phyloP scores from a whole-genome alignment of 2,888 invertebrate species.

The Polydrusus pterygomalis region DNA sequence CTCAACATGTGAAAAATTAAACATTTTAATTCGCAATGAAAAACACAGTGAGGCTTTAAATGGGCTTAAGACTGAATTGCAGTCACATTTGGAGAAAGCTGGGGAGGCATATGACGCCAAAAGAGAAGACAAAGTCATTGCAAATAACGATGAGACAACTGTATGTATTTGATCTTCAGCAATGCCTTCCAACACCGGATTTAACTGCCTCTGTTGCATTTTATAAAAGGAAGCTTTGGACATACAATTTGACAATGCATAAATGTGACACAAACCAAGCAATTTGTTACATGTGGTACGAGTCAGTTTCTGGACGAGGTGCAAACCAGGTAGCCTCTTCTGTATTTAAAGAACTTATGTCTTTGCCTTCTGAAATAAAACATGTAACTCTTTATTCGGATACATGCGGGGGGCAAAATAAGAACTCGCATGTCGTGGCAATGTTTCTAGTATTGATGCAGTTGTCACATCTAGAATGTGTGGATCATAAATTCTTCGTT shows the following conservation, averaged over 20 bases:
- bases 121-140: neutral
- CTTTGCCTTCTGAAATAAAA: conserved; percentile 19
- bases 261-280: conserved; percentile 42
- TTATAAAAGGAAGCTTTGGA: no score
- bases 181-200: no score
- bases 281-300: conserved; percentile 61
- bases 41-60: neutral
- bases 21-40: no score
- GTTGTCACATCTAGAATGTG: no score
- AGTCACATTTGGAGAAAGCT: neutral
- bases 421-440: conserved; percentile 42
- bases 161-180: conserved; percentile 27
- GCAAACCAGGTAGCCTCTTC: conserved; percentile 61
- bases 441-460: no score
- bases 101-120: neutral
- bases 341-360: conserved; percentile 42
- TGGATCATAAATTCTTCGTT: no score
- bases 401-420: conserved; percentile 54
- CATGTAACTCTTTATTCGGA: conserved; percentile 49
- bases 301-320: conserved; percentile 59
- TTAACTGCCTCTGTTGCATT: no score
- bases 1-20: no score
- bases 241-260: conserved; percentile 52
- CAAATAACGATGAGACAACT: neutral
- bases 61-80: neutral